Conservation (phyloP, 2,113 vertebrate genomes). For the Heterotilapia buettikoferi region DNA sequence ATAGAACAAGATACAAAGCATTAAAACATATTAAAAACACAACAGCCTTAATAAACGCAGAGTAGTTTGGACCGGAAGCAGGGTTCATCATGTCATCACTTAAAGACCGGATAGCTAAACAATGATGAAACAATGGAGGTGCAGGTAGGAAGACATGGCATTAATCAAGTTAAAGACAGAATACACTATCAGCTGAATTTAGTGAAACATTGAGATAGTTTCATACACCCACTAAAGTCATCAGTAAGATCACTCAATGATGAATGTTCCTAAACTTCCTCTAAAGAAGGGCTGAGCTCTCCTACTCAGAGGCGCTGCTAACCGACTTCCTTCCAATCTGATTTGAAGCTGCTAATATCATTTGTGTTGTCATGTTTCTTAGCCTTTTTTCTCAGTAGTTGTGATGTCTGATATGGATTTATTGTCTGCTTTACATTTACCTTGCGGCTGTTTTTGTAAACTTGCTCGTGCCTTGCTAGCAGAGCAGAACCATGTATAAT, state of each 20-base stretch:
- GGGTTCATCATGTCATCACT: neutral
- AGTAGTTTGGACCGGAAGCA: neutral
- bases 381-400: neutral
- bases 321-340: neutral
- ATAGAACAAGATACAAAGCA: neutral
- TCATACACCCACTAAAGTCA: neutral
- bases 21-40: neutral
- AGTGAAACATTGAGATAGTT: neutral
- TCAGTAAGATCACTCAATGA: neutral
- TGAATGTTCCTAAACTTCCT: neutral
- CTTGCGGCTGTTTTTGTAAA: neutral
- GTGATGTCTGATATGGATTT: neutral
- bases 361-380: neutral
- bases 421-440: neutral
- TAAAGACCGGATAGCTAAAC: neutral
- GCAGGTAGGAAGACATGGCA: neutral
- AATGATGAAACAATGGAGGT: neutral
- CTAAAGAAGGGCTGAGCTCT: neutral
- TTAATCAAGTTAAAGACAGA: neutral
- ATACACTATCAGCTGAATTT: neutral
- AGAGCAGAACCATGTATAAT: neutral
- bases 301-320: fast-evolving
- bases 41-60: neutral
- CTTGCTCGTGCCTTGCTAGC: neutral
- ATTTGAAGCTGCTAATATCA: neutral